Evolutionary conservation across 2,797 vertebrate genomes (phyloP).

Genomic region (Dermochelys coriacea): DNA sequence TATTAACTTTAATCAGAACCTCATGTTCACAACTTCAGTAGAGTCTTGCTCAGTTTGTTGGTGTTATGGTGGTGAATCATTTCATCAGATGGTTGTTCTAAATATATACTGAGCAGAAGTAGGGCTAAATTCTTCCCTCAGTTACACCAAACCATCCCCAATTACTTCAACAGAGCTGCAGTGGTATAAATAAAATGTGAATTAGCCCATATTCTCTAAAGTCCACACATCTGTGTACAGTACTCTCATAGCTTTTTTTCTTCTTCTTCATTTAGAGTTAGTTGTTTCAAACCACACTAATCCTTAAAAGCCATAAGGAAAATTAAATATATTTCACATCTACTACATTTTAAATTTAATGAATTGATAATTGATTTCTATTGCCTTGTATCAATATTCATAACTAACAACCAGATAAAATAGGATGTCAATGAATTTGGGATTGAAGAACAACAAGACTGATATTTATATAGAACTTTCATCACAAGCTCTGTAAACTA

Average conservation of each 20-base stretch:
- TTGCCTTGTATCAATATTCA: slow-evolving; percentile 6
- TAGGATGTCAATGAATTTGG: background rate
- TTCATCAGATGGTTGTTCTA: background rate
- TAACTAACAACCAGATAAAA: background rate
- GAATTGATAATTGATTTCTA: background rate
- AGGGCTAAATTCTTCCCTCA: background rate
- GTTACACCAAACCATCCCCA: background rate
- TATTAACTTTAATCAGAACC: background rate
- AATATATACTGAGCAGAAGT: slow-evolving; percentile 28
- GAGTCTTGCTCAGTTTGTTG: background rate
- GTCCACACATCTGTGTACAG: background rate
- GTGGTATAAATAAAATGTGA: slow-evolving; percentile 4
- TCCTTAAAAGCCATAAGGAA: background rate
- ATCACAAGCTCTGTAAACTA: background rate
- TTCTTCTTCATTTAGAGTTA: background rate
- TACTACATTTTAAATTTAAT: background rate
- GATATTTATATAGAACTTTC: background rate
- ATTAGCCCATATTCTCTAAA: background rate
- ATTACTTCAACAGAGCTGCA: background rate
- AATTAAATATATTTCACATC: background rate
- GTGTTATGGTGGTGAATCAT: slow-evolving; percentile 7
- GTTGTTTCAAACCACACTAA: background rate
- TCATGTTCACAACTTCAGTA: background rate
- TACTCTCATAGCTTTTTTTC: background rate
- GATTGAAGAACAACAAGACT: background rate